Conservation (phyloP, 2,888 invertebrate genomes). For the Resseliella maxima region DNA sequence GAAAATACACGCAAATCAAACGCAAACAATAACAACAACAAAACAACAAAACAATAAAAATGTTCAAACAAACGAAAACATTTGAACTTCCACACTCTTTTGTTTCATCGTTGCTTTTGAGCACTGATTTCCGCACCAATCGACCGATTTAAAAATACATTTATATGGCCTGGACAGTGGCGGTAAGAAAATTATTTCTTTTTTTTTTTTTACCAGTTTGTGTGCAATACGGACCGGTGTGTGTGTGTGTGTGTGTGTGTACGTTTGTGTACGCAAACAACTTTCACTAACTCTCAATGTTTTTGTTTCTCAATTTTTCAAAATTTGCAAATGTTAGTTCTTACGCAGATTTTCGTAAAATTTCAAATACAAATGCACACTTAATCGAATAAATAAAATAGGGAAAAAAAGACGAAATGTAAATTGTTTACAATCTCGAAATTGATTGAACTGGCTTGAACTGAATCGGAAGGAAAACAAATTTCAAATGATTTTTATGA, state of each 20-base stretch:
- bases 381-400: too few relatives aligned
- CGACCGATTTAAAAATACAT: conserved; percentile 5
- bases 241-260: background rate
- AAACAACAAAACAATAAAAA: background rate
- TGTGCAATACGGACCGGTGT: background rate
- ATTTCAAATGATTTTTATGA: too few relatives aligned
- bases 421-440: too few relatives aligned
- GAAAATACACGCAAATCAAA: background rate
- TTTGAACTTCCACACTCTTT: conserved; percentile 4
- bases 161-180: conserved; percentile 1
- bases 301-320: too few relatives aligned
- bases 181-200: conserved; percentile 6
- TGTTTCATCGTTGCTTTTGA: background rate
- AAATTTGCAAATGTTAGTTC: too few relatives aligned
- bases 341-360: too few relatives aligned
- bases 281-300: too few relatives aligned
- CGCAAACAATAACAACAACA: background rate
- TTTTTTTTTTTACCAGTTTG: conserved; percentile 5
- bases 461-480: too few relatives aligned
- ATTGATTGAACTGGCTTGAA: too few relatives aligned
- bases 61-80: conserved; percentile 32
- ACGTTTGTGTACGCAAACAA: background rate
- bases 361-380: too few relatives aligned
- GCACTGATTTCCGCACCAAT: background rate
- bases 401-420: too few relatives aligned